Evolutionary conservation across 1,140 invertebrate species (phyloP).

Genomic region (Drosophila micromelanica): DNA sequence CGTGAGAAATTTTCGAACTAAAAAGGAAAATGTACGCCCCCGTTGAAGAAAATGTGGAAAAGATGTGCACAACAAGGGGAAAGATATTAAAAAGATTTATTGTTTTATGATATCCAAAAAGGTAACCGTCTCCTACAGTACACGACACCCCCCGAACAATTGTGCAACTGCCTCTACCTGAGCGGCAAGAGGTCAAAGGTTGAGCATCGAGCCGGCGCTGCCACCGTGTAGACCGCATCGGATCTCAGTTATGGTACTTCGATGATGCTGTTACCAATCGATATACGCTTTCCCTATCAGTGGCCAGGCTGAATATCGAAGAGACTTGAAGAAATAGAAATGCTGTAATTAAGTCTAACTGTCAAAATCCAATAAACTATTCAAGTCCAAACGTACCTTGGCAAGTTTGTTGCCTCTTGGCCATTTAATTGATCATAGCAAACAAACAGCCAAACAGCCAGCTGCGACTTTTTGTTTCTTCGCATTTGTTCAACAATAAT

Average conservation of each 20-base stretch:
- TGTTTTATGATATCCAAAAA: conserved; percentile 73
- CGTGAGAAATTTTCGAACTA: conserved; percentile 67
- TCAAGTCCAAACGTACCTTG: conserved; percentile 21
- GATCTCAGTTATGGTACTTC: conserved; percentile 11
- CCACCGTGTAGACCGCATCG: conserved; percentile 5
- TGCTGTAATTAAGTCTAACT: conserved; percentile 77
- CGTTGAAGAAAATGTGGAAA: conserved; percentile 38
- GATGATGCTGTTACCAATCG: conserved; percentile 12
- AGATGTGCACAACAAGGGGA: conserved; percentile 35
- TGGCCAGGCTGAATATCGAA: not conserved
- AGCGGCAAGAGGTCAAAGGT: conserved; percentile 66
- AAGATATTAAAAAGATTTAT: conserved; percentile 82
- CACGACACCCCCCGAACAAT: not conserved
- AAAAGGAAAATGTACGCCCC: conserved; percentile 76
- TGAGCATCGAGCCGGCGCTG: conserved; percentile 29
- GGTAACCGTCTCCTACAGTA: conserved; percentile 16
- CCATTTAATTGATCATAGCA: conserved; percentile 35
- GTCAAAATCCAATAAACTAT: conserved; percentile 78
- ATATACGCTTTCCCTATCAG: conserved; percentile 29
- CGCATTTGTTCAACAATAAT: conserved; percentile 51
- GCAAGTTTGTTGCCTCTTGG: conserved; percentile 24
- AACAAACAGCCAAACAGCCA: conserved; percentile 7
- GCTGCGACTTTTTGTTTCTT: conserved; percentile 26
- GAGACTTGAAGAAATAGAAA: conserved; percentile 34
- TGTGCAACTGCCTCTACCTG: conserved; percentile 62